Evolutionary conservation across 2,888 invertebrate genomes (phyloP).

Genomic region (Coelogynopora nodosa): DNA sequence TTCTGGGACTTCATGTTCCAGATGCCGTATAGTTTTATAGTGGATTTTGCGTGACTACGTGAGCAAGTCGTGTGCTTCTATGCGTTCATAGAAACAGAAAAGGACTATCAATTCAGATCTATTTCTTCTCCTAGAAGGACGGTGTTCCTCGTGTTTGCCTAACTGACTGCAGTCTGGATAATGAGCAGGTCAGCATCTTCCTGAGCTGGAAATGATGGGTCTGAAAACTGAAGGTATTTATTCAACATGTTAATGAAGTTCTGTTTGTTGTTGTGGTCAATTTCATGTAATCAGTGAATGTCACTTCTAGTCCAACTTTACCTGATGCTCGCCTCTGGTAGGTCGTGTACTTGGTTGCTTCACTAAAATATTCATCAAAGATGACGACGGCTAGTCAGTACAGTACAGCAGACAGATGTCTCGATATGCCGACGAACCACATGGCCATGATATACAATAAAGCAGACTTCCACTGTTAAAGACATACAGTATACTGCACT

Average conservation of each 20-base stretch:
- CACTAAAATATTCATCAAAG: conserved; percentile 32
- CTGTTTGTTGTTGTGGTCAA: conserved; percentile 50
- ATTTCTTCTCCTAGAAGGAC: conserved; percentile 40
- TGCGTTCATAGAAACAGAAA: conserved; percentile 48
- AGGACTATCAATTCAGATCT: conserved; percentile 50
- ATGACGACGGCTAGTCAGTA: conserved; percentile 9
- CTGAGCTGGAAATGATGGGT: conserved; percentile 47
- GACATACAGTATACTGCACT: not conserved
- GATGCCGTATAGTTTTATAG: conserved; percentile 18
- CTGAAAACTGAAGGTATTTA: conserved; percentile 40
- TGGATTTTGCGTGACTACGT: conserved; percentile 9
- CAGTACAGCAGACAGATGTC: not conserved
- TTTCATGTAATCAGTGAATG: conserved; percentile 48
- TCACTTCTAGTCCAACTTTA: conserved; percentile 44
- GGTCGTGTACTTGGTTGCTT: conserved; percentile 30
- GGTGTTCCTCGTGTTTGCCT: conserved; percentile 21
- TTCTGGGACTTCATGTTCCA: conserved; percentile 39
- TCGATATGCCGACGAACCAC: not conserved
- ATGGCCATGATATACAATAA: conserved; percentile 45
- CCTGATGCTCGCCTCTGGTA: conserved; percentile 38
- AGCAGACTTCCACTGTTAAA: not conserved
- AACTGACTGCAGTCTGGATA: conserved; percentile 48
- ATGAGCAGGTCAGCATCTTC: conserved; percentile 51
- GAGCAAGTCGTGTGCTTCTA: conserved; percentile 43
- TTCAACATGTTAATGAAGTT: conserved; percentile 49